Evolutionary conservation across 2,888 invertebrate genomes (phyloP).

Genomic region (Unio pictorum): DNA sequence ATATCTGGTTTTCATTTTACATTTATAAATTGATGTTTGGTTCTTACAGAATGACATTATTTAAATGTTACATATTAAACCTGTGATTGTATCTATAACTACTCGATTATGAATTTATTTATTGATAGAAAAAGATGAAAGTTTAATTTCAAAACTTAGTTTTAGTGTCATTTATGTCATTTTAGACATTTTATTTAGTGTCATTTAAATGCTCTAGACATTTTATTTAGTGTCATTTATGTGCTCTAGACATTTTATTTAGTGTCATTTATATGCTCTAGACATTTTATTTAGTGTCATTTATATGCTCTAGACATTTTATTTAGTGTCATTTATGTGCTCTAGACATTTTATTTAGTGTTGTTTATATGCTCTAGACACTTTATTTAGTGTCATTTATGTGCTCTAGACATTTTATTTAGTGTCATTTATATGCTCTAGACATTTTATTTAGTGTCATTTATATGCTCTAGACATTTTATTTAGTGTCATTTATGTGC

Average conservation of each 20-base stretch:
- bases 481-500: not conserved
- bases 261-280: not conserved
- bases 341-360: not conserved
- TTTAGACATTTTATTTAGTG: not conserved
- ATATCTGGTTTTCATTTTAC: too few species aligned
- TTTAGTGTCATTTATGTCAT: not conserved
- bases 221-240: slow-evolving; percentile 5
- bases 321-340: not conserved
- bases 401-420: not conserved
- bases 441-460: not conserved
- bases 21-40: too few species aligned
- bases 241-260: slow-evolving; percentile 75
- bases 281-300: not conserved
- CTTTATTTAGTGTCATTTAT: slow-evolving; percentile 9
- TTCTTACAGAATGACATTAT: too few species aligned
- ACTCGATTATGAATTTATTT: too few species aligned
- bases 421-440: not conserved
- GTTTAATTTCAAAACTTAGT: not conserved
- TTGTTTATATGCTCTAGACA: too few species aligned
- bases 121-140: too few species aligned
- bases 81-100: too few species aligned
- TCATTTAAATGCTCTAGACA: not conserved
- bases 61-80: too few species aligned
- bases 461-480: slow-evolving; percentile 74
- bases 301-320: not conserved